phyloP scores from a whole-genome alignment of 2,888 invertebrate genomes.

The Seira ritae region DNA sequence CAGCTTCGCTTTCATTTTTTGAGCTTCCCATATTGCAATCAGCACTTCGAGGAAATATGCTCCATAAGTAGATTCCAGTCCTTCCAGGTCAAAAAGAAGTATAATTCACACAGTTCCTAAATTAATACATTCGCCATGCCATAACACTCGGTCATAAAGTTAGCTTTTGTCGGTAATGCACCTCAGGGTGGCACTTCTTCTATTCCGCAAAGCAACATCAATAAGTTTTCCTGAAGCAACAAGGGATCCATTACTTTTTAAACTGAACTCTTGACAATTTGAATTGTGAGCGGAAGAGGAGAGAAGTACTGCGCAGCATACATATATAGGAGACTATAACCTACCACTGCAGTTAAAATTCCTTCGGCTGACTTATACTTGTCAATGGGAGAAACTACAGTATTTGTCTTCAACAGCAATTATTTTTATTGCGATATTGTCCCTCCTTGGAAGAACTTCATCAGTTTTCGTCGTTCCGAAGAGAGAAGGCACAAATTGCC shows the following conservation, averaged over 20 bases:
- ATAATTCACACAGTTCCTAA: no score
- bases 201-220: slow-evolving; percentile 10
- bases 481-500: slow-evolving; percentile 38
- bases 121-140: neutral
- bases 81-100: no score
- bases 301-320: no score
- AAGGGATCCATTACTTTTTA: slow-evolving; percentile 16
- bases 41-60: no score
- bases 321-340: no score
- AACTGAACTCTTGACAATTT: slow-evolving; percentile 11
- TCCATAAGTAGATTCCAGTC: no score
- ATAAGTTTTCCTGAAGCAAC: slow-evolving; percentile 3
- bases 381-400: neutral
- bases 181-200: slow-evolving; percentile 11
- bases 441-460: slow-evolving; percentile 6
- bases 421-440: slow-evolving; percentile 16
- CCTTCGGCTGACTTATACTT: neutral
- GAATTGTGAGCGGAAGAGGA: neutral
- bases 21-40: no score
- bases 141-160: slow-evolving; percentile 4
- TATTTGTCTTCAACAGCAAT: slow-evolving; percentile 16
- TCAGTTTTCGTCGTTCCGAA: slow-evolving; percentile 7
- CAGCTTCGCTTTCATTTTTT: no score
- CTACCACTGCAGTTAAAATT: slow-evolving; percentile 3
- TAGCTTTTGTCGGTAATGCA: slow-evolving; percentile 10